Conservation (phyloP, 2,888 invertebrate genomes). For the Agriopis aurantiaria region DNA sequence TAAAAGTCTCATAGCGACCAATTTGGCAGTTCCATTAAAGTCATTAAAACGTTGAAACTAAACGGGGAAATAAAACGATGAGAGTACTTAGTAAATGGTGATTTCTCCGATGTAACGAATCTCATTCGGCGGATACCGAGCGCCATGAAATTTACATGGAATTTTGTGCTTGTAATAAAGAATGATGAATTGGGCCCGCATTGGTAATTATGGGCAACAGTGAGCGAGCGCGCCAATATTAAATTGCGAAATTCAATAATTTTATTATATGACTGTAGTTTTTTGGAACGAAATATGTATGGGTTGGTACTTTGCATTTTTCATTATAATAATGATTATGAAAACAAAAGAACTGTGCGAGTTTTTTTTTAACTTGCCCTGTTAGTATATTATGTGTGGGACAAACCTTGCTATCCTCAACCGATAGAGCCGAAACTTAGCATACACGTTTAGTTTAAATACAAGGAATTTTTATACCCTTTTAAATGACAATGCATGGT, state of each 20-base stretch:
- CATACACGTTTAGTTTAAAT: too few relatives aligned
- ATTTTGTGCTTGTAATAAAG: constrained; percentile 85
- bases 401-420: too few relatives aligned
- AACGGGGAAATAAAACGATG: constrained; percentile 34
- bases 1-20: constrained; percentile 14
- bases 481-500: too few relatives aligned
- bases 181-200: constrained; percentile 85
- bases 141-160: constrained; percentile 84
- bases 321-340: constrained; percentile 24
- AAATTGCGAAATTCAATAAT: constrained; percentile 82
- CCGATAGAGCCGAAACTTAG: too few relatives aligned
- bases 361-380: background rate
- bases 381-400: too few relatives aligned
- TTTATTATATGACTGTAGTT: constrained; percentile 70
- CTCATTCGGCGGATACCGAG: constrained; percentile 72
- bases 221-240: constrained; percentile 74
- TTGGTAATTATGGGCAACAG: constrained; percentile 83
- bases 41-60: background rate
- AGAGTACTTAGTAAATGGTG: constrained; percentile 57
- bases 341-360: constrained; percentile 1
- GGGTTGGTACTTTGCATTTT: constrained; percentile 19
- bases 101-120: constrained; percentile 77
- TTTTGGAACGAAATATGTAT: constrained; percentile 42
- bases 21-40: too few relatives aligned
- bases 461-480: too few relatives aligned